phyloP scores from a whole-genome alignment of 1,140 invertebrate species.

The Musca domestica region DNA sequence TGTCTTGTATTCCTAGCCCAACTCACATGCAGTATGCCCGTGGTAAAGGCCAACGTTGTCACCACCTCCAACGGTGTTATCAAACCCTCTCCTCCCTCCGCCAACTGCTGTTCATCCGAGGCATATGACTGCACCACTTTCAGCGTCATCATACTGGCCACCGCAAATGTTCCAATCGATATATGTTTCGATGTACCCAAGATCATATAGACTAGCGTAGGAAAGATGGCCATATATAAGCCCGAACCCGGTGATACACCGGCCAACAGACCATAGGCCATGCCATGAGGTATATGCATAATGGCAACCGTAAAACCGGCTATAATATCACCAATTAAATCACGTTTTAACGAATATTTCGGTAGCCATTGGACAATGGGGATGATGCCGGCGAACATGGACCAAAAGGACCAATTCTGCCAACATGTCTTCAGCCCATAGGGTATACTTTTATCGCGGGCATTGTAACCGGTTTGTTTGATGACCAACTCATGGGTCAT shows the following conservation, averaged over 20 bases:
- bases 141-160: constrained; percentile 86
- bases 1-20: background rate
- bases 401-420: constrained; percentile 41
- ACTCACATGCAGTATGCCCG: constrained; percentile 46
- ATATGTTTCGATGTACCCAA: constrained; percentile 90
- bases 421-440: constrained; percentile 40
- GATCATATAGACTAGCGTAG: constrained; percentile 83
- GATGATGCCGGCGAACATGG: constrained; percentile 52
- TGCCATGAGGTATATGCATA: constrained; percentile 91
- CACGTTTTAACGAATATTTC: constrained; percentile 65
- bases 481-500: constrained; percentile 49
- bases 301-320: constrained; percentile 85
- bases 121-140: constrained; percentile 61
- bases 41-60: constrained; percentile 42
- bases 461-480: constrained; percentile 46
- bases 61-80: constrained; percentile 34
- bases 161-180: constrained; percentile 90
- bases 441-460: constrained; percentile 50
- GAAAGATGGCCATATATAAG: constrained; percentile 94
- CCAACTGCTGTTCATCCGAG: constrained; percentile 23
- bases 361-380: constrained; percentile 71
- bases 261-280: constrained; percentile 80
- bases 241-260: constrained; percentile 85
- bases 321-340: constrained; percentile 68
- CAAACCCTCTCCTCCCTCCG: background rate